phyloP scores from a whole-genome alignment of 1,140 invertebrate species.

The Lordiphosa clarofinis region DNA sequence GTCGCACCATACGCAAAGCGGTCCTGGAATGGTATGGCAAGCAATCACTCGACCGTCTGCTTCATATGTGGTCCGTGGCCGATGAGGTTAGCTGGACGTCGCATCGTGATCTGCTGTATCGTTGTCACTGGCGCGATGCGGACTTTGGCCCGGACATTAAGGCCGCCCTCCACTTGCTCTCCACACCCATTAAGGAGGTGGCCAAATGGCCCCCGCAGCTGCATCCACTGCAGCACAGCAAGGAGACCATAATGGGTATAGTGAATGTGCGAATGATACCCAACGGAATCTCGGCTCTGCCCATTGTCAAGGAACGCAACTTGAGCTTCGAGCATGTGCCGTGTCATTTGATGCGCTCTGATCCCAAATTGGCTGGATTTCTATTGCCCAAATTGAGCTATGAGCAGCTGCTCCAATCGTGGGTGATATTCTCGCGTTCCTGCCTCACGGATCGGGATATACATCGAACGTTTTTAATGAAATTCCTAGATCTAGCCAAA shows the following conservation, averaged over 20 bases:
- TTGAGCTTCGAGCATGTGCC: constrained; percentile 56
- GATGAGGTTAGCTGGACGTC: constrained; percentile 15
- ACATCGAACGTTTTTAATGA: constrained; percentile 3
- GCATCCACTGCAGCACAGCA: constrained; percentile 17
- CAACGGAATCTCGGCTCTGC: constrained; percentile 21
- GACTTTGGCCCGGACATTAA: constrained; percentile 17
- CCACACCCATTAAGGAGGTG: constrained; percentile 16
- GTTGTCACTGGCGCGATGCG: constrained; percentile 43
- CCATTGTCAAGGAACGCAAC: constrained; percentile 34
- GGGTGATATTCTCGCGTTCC: constrained; percentile 23
- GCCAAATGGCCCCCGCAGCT: constrained; percentile 36
- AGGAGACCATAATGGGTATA: constrained; percentile 31
- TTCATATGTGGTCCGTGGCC: constrained; percentile 45
- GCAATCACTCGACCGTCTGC: constrained; percentile 37
- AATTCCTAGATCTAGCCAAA: constrained; percentile 36
- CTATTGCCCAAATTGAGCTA: constrained; percentile 54
- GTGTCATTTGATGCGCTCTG: constrained; percentile 16
- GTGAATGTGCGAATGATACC: constrained; percentile 34
- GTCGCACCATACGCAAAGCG: constrained; percentile 60
- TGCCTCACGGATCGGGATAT: background rate
- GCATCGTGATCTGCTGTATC: constrained; percentile 49
- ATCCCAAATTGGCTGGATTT: constrained; percentile 20
- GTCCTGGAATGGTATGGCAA: constrained; percentile 55
- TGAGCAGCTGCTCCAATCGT: constrained; percentile 49
- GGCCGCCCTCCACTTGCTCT: constrained; percentile 41